phyloP scores from a whole-genome alignment of 2,113 vertebrate species.

The Tauraco erythrolophus region DNA sequence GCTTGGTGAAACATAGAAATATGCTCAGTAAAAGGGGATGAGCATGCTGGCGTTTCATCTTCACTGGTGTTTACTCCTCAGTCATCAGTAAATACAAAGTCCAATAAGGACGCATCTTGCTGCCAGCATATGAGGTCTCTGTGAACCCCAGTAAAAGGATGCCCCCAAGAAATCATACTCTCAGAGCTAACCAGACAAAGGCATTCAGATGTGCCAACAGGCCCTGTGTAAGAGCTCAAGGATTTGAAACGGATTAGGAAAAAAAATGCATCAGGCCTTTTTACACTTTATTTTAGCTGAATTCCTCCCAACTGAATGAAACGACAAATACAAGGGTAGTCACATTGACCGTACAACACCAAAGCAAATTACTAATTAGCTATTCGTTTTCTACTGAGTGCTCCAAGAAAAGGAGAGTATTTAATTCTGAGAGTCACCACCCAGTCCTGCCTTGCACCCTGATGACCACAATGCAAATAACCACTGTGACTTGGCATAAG shows the following conservation, averaged over 20 bases:
- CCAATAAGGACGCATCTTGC: neutral
- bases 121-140: neutral
- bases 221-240: neutral
- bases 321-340: neutral
- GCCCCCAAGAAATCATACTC: neutral
- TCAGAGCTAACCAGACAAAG: neutral
- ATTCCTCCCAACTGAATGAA: neutral
- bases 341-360: neutral
- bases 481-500: neutral
- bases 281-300: neutral
- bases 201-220: conserved; percentile 9
- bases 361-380: conserved; percentile 43
- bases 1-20: conserved; percentile 20
- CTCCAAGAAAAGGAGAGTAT: neutral
- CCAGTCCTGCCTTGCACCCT: neutral
- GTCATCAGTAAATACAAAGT: neutral
- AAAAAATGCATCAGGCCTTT: neutral
- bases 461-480: conserved; percentile 1
- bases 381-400: conserved; percentile 7
- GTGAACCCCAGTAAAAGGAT: neutral
- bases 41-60: neutral
- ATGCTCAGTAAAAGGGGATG: neutral
- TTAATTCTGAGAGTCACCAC: conserved; percentile 20
- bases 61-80: neutral
- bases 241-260: conserved; percentile 11